Evolutionary conservation across 2,888 invertebrate genomes (phyloP).

Genomic region (Agrotis ipsilon): DNA sequence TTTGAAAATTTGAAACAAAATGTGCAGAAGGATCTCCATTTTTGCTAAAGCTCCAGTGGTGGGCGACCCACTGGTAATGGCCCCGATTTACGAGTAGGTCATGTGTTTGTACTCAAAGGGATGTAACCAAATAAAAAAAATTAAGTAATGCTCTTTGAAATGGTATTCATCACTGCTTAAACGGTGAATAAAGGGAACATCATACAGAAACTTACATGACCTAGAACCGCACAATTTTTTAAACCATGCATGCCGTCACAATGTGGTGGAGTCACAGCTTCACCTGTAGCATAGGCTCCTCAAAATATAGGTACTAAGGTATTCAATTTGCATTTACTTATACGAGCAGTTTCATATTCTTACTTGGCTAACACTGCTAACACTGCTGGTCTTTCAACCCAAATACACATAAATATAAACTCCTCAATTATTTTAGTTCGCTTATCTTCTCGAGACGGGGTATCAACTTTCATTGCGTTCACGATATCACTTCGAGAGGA

Average conservation of each 20-base stretch:
- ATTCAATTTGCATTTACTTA: neutral
- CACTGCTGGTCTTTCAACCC: neutral
- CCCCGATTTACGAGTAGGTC: neutral
- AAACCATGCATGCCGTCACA: too few relatives aligned
- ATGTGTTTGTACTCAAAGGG: neutral
- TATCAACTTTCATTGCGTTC: slow-evolving; percentile 83
- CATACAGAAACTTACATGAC: too few relatives aligned
- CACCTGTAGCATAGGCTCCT: too few relatives aligned
- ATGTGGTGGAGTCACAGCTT: too few relatives aligned
- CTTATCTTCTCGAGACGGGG: slow-evolving; percentile 75
- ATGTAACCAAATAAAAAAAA: too few relatives aligned
- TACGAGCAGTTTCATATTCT: neutral
- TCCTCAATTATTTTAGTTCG: slow-evolving; percentile 70
- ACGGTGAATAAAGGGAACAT: too few relatives aligned
- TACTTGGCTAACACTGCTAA: neutral
- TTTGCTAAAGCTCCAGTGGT: neutral
- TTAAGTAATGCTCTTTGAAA: too few relatives aligned
- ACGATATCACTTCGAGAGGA: slow-evolving; percentile 83
- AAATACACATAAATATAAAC: neutral
- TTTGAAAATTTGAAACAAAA: neutral
- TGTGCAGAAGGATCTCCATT: neutral
- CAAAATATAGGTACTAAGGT: neutral
- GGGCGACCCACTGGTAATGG: neutral
- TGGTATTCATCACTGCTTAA: too few relatives aligned
- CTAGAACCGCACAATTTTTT: too few relatives aligned